These are phyloP conservation scores for Zophobas atratus DNA, from an alignment of 1,140 invertebrate species.

Conservation along the genomic window DNA sequence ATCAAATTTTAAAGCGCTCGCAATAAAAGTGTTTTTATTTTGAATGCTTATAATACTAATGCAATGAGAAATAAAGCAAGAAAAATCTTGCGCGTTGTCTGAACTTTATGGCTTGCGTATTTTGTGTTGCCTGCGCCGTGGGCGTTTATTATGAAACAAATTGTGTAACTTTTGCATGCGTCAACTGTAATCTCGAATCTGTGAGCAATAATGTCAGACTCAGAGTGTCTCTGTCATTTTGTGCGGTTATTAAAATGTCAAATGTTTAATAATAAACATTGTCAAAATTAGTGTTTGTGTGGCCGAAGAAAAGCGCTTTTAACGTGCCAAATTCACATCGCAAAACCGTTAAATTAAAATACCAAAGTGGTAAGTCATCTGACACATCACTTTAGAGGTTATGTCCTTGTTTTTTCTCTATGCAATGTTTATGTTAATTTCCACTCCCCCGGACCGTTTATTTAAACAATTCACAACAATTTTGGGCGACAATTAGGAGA, in stretches of 20 bases:
- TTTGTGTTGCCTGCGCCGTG: neutral
- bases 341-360: conserved; percentile 1
- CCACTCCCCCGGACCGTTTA: conserved; percentile 3
- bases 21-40: too few relatives aligned
- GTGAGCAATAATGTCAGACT: conserved; percentile 21
- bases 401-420: conserved; percentile 12
- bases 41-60: too few relatives aligned
- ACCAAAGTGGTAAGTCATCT: conserved; percentile 24
- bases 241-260: conserved; percentile 41
- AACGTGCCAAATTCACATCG: conserved; percentile 5
- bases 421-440: conserved; percentile 2
- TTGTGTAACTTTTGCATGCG: conserved; percentile 31
- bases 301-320: neutral
- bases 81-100: neutral
- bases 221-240: conserved; percentile 39
- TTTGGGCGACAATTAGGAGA: neutral
- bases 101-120: neutral
- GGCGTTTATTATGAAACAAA: conserved; percentile 34
- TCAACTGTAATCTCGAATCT: conserved; percentile 1
- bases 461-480: conserved; percentile 16
- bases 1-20: too few relatives aligned
- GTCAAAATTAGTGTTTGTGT: conserved; percentile 15
- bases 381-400: conserved; percentile 32
- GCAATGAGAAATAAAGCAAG: neutral
- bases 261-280: conserved; percentile 38